phyloP scores from a whole-genome alignment of 2,797 vertebrate genomes.

The Danio choprae region DNA sequence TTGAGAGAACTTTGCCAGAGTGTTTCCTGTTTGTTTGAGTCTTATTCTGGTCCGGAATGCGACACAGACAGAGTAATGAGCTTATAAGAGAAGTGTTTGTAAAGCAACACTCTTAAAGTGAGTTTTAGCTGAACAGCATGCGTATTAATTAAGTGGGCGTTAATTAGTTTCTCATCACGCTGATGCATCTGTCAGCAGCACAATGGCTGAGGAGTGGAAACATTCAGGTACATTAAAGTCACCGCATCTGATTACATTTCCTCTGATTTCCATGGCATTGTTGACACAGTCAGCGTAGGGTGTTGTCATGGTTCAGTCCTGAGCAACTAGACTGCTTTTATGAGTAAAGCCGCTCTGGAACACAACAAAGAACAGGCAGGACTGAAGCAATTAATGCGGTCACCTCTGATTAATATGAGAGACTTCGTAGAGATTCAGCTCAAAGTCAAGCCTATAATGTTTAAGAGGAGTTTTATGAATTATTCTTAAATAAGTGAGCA shows the following conservation, averaged over 20 bases:
- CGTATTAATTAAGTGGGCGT: conserved; percentile 15
- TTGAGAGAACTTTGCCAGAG: too few species aligned
- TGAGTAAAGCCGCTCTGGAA: conserved; percentile 49
- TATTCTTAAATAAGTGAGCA: too few species aligned
- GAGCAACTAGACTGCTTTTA: conserved; percentile 45
- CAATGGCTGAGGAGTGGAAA: conserved; percentile 40
- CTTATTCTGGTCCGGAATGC: background rate
- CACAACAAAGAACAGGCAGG: conserved; percentile 59
- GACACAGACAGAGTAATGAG: conserved; percentile 22
- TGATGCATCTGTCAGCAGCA: background rate
- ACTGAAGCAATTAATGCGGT: conserved; percentile 26
- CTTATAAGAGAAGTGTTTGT: conserved; percentile 35
- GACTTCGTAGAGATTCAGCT: background rate
- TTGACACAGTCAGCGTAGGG: conserved; percentile 52
- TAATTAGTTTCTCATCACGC: conserved; percentile 20
- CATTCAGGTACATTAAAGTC: conserved; percentile 36
- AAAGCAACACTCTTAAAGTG: background rate
- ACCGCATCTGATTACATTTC: conserved; percentile 46
- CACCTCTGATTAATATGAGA: conserved; percentile 18
- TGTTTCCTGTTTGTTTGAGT: too few species aligned
- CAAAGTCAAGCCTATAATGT: background rate
- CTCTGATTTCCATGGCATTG: conserved; percentile 39
- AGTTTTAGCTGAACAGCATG: background rate
- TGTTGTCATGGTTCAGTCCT: conserved; percentile 45
- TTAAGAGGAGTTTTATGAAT: too few species aligned